These are phyloP conservation scores for Prunella himalayana DNA, from an alignment of 2,113 vertebrate species.

Conservation along the genomic window DNA sequence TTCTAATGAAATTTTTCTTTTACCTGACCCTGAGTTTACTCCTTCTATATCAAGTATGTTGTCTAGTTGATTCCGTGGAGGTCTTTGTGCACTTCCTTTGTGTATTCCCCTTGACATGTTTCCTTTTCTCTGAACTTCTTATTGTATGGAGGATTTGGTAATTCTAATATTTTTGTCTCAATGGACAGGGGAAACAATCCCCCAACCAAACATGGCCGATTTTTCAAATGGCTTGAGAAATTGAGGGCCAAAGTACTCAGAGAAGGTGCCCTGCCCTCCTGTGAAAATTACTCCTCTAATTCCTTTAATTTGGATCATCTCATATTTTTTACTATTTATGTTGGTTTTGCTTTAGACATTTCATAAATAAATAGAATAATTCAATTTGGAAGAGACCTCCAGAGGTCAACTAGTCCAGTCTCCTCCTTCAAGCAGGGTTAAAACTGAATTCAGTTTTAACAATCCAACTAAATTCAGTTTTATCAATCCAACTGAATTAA, in stretches of 20 bases:
- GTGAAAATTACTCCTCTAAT: background rate
- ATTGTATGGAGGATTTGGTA: background rate
- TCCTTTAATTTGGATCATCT: background rate
- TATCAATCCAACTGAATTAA: no score
- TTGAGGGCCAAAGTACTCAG: background rate
- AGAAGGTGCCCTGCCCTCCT: background rate
- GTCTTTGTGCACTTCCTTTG: background rate
- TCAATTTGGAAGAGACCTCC: background rate
- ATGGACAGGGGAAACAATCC: fast-evolving
- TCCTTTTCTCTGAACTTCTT: background rate
- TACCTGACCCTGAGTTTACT: background rate
- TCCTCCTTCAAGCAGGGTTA: background rate
- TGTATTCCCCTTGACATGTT: background rate
- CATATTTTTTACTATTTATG: background rate
- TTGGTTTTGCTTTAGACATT: background rate
- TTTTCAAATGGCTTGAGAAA: background rate
- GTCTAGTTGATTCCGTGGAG: background rate
- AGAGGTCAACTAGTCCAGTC: background rate
- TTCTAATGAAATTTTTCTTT: background rate
- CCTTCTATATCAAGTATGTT: background rate
- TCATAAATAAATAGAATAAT: background rate
- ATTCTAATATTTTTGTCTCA: background rate
- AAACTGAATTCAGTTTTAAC: background rate
- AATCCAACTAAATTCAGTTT: no score
- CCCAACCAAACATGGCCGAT: background rate